Evolutionary conservation across 2,113 vertebrate species (phyloP), one percentile per base, ranked within the genome.

Genomic region (Nycticebus coucang): DNA sequence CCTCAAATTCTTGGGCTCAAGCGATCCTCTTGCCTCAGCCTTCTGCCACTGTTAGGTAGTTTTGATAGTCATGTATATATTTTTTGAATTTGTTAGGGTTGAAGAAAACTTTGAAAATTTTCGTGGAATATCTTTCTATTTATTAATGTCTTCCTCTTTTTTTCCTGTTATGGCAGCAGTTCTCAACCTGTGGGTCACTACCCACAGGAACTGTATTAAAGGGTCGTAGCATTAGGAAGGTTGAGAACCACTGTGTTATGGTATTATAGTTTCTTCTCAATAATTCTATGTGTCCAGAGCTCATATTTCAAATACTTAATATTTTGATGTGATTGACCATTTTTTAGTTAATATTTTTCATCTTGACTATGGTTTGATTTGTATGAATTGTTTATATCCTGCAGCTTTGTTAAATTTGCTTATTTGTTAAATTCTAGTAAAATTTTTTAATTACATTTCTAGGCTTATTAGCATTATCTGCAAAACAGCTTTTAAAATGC

Each of bases 261-360:
- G 50, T 93, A 45, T 91, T 93, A 35, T 17, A 68, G 68, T 79
- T 97, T 95, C 69, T 83, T 93, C n/a, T 80, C 30, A 89, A 50
- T 86, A 74, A 89, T 83, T 62, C 35, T 91, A n/a, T 93, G 80
- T 77, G 35, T 94, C 26, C 69, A 80, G 30, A 91, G 60, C 77
- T 88, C 85, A 33, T 91, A 87, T 83, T 86, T 95, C 7, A 83
- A 15, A 78, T 84, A 59, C 1, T 60, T 95, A 88, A 62, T 55
- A 68, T 66, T 94, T 94, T 87, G 69, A 41, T 82, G 75, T 94
- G 66, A 89, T 92, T 83, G 62, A 75, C 89, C 41, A 26, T 75
- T 87, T 95, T 93, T 60, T 26, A 84, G 89, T 95, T 92, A 90
- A 12, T 78, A 33, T 68, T 90, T 94, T 93, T 35, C n/a, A 53